A percentile compares a stretch with the other conserved stretches of the same genome.
These are phyloP conservation scores for Hydrophis major DNA, from an alignment of 2,797 vertebrate genomes.

Conservation along the genomic window DNA sequence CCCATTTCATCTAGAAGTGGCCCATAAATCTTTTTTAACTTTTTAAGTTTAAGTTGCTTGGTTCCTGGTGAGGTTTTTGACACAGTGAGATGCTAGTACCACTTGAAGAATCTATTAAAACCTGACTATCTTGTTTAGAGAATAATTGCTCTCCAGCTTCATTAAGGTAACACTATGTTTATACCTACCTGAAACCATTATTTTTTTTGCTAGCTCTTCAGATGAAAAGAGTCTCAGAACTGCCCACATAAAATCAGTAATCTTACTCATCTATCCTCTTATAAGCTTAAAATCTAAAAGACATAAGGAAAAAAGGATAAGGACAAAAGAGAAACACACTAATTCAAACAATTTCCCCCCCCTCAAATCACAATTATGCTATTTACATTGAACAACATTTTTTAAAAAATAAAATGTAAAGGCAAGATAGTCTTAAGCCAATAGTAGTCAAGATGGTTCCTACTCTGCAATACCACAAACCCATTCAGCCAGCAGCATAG, in stretches of 20 bases:
- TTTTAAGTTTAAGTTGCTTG: not conserved
- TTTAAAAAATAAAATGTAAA: not conserved
- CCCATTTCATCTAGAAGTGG: not conserved
- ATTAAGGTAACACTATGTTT: not conserved
- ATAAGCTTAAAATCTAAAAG: not conserved
- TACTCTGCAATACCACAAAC: not conserved
- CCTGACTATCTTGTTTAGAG: not conserved
- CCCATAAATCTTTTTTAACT: not conserved
- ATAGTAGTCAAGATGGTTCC: not conserved
- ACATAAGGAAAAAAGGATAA: not conserved
- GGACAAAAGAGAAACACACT: not conserved
- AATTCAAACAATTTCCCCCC: not conserved
- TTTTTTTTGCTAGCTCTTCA: not conserved
- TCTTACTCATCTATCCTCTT: not conserved
- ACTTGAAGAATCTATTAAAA: too few relatives aligned
- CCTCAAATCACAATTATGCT: not conserved
- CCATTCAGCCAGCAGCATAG: too few relatives aligned
- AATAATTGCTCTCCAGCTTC: not conserved
- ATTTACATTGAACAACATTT: not conserved
- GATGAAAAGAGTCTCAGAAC: not conserved
- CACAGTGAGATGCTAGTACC: not conserved
- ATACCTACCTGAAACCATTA: not conserved
- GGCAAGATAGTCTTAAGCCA: not conserved
- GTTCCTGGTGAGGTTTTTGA: not conserved
- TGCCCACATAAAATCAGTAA: not conserved